phyloP scores from a whole-genome alignment of 1,140 invertebrate genomes.

The Drosophila simulans region DNA sequence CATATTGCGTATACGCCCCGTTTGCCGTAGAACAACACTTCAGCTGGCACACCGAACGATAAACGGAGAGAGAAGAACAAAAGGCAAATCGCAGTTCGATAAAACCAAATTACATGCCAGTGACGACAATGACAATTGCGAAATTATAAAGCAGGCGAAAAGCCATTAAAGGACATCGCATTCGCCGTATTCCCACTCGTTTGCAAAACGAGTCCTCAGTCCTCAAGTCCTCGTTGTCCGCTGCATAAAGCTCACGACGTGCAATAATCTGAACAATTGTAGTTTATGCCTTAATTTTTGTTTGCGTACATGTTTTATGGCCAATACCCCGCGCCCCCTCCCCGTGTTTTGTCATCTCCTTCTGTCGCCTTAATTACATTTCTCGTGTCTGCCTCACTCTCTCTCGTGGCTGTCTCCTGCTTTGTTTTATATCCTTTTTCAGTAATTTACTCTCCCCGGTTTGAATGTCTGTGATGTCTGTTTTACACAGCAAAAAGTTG shows the following conservation, averaged over 20 bases:
- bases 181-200: not conserved
- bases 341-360: not conserved
- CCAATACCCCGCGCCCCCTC: not conserved
- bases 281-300: constrained; percentile 69
- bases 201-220: constrained; percentile 15
- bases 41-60: not conserved
- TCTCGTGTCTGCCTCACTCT: constrained; percentile 46
- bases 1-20: constrained; percentile 71
- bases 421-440: constrained; percentile 34
- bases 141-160: constrained; percentile 53
- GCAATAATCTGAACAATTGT: constrained; percentile 67
- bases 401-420: constrained; percentile 27
- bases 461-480: constrained; percentile 28
- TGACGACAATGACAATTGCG: constrained; percentile 46
- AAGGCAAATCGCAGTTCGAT: constrained; percentile 30
- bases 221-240: constrained; percentile 24
- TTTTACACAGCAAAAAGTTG: constrained; percentile 17
- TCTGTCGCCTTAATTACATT: constrained; percentile 72
- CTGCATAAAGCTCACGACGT: constrained; percentile 65
- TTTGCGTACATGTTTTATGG: constrained; percentile 50
- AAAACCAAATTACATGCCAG: constrained; percentile 41
- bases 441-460: constrained; percentile 9
- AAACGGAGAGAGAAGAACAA: not conserved
- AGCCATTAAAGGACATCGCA: constrained; percentile 43
- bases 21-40: constrained; percentile 37